phyloP scores from a whole-genome alignment of 2,797 vertebrate species.

The Chelonia mydas region DNA sequence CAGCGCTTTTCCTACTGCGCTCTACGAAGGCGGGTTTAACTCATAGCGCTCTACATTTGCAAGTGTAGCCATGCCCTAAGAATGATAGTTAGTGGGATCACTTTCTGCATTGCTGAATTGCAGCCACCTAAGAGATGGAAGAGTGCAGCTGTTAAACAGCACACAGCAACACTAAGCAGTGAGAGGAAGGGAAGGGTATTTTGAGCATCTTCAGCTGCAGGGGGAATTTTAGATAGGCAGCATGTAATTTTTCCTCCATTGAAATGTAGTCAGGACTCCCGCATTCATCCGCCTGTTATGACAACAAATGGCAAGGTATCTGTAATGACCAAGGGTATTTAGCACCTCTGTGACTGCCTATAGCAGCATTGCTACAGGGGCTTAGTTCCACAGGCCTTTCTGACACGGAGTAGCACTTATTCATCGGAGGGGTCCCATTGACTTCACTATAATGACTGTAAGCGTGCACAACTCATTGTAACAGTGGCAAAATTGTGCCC shows the following conservation, averaged over 20 bases:
- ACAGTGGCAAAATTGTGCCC: background rate
- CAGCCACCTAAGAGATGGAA: conserved; percentile 46
- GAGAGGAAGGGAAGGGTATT: conserved; percentile 33
- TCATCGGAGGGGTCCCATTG: background rate
- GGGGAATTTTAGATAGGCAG: conserved; percentile 31
- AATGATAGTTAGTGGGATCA: conserved; percentile 11
- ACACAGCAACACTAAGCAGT: conserved; percentile 52
- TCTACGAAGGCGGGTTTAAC: too few relatives aligned
- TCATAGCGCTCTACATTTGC: too few relatives aligned
- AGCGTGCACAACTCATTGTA: background rate
- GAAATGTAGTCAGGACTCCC: conserved; percentile 1
- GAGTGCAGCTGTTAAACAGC: conserved; percentile 69
- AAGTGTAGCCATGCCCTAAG: too few relatives aligned
- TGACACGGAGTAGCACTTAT: background rate
- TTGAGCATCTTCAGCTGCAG: conserved; percentile 1
- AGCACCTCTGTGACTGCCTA: background rate
- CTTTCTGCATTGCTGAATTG: conserved; percentile 35
- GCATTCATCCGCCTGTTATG: background rate
- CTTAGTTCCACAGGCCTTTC: background rate
- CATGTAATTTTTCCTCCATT: background rate
- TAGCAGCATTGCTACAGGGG: background rate
- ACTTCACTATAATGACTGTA: background rate
- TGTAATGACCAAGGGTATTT: background rate
- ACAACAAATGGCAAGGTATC: background rate
- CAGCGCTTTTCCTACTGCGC: too few relatives aligned